phyloP scores from a whole-genome alignment of 2,888 invertebrate genomes.

The Octodonta nipae region DNA sequence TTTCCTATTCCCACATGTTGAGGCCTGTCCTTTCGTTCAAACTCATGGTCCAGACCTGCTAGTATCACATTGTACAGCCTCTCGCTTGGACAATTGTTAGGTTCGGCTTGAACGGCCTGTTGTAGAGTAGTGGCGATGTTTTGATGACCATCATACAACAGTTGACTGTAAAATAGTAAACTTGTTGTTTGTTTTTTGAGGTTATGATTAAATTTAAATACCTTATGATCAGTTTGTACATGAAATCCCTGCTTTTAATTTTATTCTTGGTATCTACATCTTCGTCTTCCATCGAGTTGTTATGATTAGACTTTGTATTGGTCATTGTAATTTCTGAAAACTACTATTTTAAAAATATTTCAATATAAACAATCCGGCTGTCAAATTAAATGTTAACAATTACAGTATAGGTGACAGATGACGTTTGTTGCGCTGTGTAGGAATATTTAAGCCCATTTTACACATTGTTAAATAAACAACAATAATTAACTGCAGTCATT shows the following conservation, averaged over 20 bases:
- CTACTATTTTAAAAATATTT: no score
- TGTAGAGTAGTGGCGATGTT: conserved; percentile 78
- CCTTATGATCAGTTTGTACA: conserved; percentile 90
- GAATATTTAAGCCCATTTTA: no score
- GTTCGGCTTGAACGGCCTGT: conserved; percentile 74
- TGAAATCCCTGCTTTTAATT: conserved; percentile 74
- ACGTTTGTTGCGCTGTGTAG: no score
- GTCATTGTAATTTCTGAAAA: no score
- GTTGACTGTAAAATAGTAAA: conserved; percentile 73
- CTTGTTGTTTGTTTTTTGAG: no score
- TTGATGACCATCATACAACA: conserved; percentile 95
- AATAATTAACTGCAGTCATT: no score
- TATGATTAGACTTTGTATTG: no score
- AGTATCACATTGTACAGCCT: conserved; percentile 74
- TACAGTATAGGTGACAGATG: no score
- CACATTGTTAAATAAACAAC: no score
- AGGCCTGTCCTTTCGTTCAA: conserved; percentile 52
- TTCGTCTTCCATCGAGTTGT: no score
- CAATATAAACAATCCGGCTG: no score
- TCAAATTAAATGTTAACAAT: no score
- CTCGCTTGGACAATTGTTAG: conserved; percentile 92
- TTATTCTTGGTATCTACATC: conserved; percentile 58
- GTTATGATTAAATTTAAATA: conserved; percentile 26
- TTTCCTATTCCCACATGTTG: conserved; percentile 43
- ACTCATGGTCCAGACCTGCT: conserved; percentile 73